A percentile compares a stretch with the other conserved stretches of the same genome.
Conservation (phyloP, 2,113 vertebrate species). For the Muntiacus muntjak region DNA sequence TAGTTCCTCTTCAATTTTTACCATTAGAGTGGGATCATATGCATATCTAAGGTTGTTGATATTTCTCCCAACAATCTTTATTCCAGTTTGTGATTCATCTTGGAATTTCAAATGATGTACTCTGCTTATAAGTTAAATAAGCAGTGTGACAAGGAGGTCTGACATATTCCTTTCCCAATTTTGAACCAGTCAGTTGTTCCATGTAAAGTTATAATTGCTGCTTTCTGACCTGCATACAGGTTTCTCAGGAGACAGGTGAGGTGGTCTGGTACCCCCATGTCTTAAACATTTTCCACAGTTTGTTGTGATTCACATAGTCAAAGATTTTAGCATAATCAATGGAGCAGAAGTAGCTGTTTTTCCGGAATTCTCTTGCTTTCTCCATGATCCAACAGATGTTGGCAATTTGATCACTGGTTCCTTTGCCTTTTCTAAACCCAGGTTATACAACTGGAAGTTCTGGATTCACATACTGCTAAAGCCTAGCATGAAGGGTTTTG, state of each 20-base stretch:
- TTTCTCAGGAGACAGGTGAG: background rate
- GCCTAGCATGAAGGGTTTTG: background rate
- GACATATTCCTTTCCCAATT: background rate
- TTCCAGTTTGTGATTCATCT: background rate
- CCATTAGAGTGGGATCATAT: background rate
- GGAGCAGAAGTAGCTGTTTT: background rate
- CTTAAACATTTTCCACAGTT: background rate
- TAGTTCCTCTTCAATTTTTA: background rate
- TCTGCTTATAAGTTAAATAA: background rate
- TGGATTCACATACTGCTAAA: background rate
- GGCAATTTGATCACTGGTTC: background rate
- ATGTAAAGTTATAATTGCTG: background rate
- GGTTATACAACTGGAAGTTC: background rate
- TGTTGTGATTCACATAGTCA: background rate
- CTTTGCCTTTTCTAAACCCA: background rate
- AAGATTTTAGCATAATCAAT: background rate
- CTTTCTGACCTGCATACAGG: background rate
- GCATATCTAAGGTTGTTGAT: background rate
- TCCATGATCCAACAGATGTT: background rate
- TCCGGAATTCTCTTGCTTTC: background rate
- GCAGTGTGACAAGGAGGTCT: background rate
- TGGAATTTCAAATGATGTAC: background rate
- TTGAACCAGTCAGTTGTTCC: background rate
- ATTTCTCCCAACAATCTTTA: background rate
- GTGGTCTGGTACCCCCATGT: background rate